A percentile compares a stretch with the other conserved stretches of the same genome.
Evolutionary conservation across 2,797 vertebrate species (phyloP).

Genomic region (Aphelocoma californica): DNA sequence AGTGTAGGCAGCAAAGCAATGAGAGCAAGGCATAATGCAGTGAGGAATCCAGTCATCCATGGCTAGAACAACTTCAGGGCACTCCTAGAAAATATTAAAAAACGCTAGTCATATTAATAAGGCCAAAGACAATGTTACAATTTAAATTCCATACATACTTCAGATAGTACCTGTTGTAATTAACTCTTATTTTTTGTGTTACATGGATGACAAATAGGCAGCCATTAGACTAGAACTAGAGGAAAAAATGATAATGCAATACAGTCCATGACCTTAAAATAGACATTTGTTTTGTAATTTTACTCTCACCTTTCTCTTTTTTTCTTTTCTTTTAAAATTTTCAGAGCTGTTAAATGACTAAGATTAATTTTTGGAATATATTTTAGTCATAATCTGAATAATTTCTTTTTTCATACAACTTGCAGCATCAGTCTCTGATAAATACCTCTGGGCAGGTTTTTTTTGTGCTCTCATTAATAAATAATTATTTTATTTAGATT

Average conservation of each 20-base stretch:
- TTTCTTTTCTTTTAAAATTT: background rate
- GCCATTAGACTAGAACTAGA: background rate
- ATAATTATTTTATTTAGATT: background rate
- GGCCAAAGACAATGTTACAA: background rate
- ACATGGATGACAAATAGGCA: background rate
- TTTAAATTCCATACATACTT: background rate
- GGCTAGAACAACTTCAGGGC: background rate
- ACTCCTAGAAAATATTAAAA: background rate
- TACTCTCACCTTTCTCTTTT: background rate
- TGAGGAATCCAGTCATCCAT: background rate
- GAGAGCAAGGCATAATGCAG: background rate
- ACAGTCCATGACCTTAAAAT: background rate
- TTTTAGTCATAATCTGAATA: background rate
- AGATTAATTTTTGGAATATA: background rate
- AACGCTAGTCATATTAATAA: background rate
- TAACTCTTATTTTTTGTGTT: background rate
- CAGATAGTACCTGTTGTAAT: background rate
- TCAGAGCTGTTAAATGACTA: background rate
- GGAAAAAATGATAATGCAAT: background rate
- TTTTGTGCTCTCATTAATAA: background rate
- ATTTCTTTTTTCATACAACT: background rate
- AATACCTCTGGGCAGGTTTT: background rate
- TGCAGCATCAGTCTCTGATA: background rate
- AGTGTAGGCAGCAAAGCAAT: background rate
- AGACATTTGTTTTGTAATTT: background rate